A percentile compares a stretch with the other conserved stretches of the same genome.
Evolutionary conservation across 1,140 invertebrate species (phyloP).

Genomic region (Solen grandis): DNA sequence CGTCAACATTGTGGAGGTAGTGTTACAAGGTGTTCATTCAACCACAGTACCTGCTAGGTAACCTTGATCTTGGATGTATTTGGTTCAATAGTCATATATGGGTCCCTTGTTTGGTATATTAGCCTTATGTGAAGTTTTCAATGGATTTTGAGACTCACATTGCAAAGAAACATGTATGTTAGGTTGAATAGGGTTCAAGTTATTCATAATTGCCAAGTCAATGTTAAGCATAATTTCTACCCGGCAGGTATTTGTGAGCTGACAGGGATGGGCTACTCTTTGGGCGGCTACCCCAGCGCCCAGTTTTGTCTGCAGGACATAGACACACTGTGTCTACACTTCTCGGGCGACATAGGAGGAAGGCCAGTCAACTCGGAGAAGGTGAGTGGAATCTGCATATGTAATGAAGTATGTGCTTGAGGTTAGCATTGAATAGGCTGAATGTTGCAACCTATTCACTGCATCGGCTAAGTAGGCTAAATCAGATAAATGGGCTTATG

Average conservation of each 20-base stretch:
- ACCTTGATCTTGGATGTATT: no score
- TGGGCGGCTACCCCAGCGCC: conserved; percentile 36
- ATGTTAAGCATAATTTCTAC: no score
- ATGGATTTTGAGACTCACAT: no score
- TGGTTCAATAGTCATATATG: no score
- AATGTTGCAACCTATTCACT: background rate
- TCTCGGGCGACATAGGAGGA: conserved; percentile 17
- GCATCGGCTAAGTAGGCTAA: background rate
- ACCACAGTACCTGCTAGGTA: no score
- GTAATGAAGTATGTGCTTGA: background rate
- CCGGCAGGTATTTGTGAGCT: conserved; percentile 35
- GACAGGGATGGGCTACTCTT: conserved; percentile 26
- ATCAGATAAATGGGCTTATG: background rate
- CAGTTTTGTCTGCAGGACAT: conserved; percentile 45
- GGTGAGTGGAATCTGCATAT: background rate
- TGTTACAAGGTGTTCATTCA: no score
- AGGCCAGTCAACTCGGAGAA: conserved; percentile 32
- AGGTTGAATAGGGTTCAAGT: no score
- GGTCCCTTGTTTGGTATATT: no score
- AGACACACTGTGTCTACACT: conserved; percentile 7
- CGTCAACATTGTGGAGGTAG: no score
- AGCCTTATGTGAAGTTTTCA: no score
- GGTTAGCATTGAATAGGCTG: background rate
- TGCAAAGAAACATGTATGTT: no score
- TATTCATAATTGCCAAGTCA: no score